Evolutionary conservation across 1,140 invertebrate genomes (phyloP).

Genomic region (Plectrocnemia conspersa): DNA sequence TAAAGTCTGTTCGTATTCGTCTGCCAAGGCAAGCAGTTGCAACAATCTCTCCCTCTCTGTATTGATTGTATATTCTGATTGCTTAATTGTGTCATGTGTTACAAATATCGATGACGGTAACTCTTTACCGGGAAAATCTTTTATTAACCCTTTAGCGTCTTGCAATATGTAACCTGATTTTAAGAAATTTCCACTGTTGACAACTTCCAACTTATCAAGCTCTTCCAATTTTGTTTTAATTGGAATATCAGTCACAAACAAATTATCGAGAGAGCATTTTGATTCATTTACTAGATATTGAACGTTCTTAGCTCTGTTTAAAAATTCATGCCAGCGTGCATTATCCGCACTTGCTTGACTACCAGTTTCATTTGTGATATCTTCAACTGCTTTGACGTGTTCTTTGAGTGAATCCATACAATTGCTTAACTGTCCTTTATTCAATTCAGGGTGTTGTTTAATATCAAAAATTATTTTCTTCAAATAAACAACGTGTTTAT

Average conservation of each 20-base stretch:
- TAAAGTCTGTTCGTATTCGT: constrained; percentile 82
- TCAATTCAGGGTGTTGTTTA: constrained; percentile 37
- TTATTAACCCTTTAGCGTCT: constrained; percentile 52
- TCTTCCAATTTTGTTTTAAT: constrained; percentile 59
- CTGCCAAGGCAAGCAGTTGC: constrained; percentile 66
- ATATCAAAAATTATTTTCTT: constrained; percentile 41
- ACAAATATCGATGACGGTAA: constrained; percentile 62
- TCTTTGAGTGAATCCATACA: constrained; percentile 34
- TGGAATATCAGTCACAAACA: constrained; percentile 57
- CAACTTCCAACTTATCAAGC: constrained; percentile 61
- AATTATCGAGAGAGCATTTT: constrained; percentile 51
- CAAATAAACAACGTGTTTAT: constrained; percentile 39
- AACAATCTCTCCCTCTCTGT: constrained; percentile 68
- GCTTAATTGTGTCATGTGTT: constrained; percentile 61
- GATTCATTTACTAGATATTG: constrained; percentile 51
- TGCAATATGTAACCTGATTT: constrained; percentile 52
- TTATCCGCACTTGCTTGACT: constrained; percentile 57
- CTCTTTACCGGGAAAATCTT: constrained; percentile 59
- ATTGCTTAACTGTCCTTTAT: constrained; percentile 27
- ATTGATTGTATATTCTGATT: constrained; percentile 62
- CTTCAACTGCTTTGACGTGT: constrained; percentile 54
- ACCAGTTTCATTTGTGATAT: constrained; percentile 58
- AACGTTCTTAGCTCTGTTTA: constrained; percentile 55
- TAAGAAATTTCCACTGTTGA: constrained; percentile 52
- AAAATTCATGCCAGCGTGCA: constrained; percentile 65